Percentiles rank a stretch among this genome's conserved stretches.
Conservation (phyloP, 2,888 invertebrate species). For the Gibbula magus region DNA sequence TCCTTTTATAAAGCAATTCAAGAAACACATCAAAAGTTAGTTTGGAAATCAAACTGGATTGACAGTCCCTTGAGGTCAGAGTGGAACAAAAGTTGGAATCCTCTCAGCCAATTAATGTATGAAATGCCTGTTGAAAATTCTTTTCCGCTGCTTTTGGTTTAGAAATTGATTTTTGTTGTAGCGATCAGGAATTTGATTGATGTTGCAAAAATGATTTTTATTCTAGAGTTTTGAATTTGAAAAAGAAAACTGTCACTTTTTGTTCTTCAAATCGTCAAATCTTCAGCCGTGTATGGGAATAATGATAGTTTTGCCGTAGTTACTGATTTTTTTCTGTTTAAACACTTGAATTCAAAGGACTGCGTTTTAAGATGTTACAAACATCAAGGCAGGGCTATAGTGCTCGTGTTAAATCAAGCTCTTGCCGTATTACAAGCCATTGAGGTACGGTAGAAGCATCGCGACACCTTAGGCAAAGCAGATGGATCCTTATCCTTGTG, state of each 20-base stretch:
- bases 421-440: not conserved
- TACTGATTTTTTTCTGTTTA: not conserved
- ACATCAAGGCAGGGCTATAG: not conserved
- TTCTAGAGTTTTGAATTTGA: too few species aligned
- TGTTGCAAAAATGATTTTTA: too few species aligned
- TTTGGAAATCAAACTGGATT: not conserved
- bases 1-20: not conserved
- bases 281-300: too few species aligned
- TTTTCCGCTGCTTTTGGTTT: too few species aligned
- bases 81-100: not conserved
- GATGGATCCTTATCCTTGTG: too few species aligned
- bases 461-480: not conserved
- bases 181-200: too few species aligned
- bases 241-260: too few species aligned
- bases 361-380: not conserved
- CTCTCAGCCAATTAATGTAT: not conserved
- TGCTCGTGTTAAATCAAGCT: conserved; percentile 3
- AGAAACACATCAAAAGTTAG: conserved; percentile 5
- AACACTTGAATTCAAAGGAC: not conserved
- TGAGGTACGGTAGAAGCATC: not conserved
- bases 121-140: not conserved
- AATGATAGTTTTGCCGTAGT: not conserved
- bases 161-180: too few species aligned
- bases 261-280: too few species aligned
- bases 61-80: not conserved